These are phyloP conservation scores for Danio rerio DNA, from an alignment of 2,113 vertebrate species.

Conservation along the genomic window GRCz12tu NC_133182.1:51503001-51503500, in stretches of 20 bases:
- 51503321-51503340: neutral
- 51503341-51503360: neutral
- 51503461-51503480: constrained; percentile 38
- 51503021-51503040: too few species aligned
- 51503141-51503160: constrained; percentile 19
- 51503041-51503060: neutral
- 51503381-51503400: constrained; percentile 14
- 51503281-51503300: neutral
- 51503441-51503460: constrained; percentile 51
- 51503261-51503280: neutral
- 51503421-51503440: constrained; percentile 47
- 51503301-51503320: neutral
- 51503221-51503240: neutral
- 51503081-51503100: neutral
- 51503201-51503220: neutral
- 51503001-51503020: too few species aligned
- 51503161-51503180: constrained; percentile 6
- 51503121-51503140: neutral
- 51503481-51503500: constrained; percentile 16
- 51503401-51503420: constrained; percentile 54
- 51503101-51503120: neutral
- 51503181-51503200: neutral
- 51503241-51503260: neutral
- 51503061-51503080: neutral
- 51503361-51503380: constrained; percentile 7